Evolutionary conservation across 2,113 vertebrate species (phyloP).

Genomic region (Tragelaphus scriptus): DNA sequence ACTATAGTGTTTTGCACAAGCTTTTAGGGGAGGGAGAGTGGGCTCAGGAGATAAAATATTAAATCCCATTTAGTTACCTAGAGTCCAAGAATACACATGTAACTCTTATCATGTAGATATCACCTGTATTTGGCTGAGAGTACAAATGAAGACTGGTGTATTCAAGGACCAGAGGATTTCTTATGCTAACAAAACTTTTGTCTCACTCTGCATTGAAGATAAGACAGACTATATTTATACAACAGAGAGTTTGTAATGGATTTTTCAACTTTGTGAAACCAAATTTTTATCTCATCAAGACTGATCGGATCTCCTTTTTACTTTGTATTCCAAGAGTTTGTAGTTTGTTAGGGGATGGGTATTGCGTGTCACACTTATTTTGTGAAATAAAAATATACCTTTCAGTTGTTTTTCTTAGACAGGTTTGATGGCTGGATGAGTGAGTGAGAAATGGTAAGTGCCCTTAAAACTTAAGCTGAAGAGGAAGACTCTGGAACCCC

Average conservation of each 20-base stretch:
- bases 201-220: slow-evolving; percentile 53
- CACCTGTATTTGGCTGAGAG: neutral
- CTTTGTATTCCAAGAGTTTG: slow-evolving; percentile 41
- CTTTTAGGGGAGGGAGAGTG: neutral
- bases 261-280: slow-evolving; percentile 68
- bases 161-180: slow-evolving; percentile 40
- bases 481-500: neutral
- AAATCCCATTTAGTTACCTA: neutral
- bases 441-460: neutral
- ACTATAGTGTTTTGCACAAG: neutral
- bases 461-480: neutral
- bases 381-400: slow-evolving; percentile 60
- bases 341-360: slow-evolving; percentile 40
- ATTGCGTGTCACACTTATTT: slow-evolving; percentile 10
- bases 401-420: slow-evolving; percentile 39
- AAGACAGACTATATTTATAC: slow-evolving; percentile 74
- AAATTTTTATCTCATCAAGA: slow-evolving; percentile 37
- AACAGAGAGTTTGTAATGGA: slow-evolving; percentile 53
- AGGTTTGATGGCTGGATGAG: neutral
- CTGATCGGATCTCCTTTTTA: slow-evolving; percentile 40
- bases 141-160: neutral
- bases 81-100: neutral
- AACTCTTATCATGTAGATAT: neutral
- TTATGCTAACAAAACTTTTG: slow-evolving; percentile 26
- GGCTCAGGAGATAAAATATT: neutral